Evolutionary conservation across 2,888 invertebrate genomes (phyloP).

Genomic region (Halocaridina rubra): DNA sequence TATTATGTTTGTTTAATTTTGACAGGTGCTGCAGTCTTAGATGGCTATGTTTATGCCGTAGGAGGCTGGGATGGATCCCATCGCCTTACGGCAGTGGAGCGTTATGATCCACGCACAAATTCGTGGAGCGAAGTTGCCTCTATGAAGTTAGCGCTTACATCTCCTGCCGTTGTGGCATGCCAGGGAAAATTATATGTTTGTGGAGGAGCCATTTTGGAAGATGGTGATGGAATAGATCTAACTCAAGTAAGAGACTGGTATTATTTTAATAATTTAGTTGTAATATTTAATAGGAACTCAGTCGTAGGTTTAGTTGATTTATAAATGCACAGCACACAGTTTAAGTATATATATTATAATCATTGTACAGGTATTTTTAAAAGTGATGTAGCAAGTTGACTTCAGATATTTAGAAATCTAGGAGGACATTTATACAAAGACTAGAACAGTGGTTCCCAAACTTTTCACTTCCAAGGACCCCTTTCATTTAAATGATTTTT

Average conservation of each 20-base stretch:
- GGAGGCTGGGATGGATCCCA: slow-evolving; percentile 71
- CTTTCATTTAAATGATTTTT: too few species aligned
- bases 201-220: slow-evolving; percentile 71
- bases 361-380: background rate
- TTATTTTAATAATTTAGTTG: too few species aligned
- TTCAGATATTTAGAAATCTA: too few species aligned
- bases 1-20: background rate
- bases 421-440: too few species aligned
- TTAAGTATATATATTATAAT: background rate
- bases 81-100: slow-evolving; percentile 70
- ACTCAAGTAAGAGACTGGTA: too few species aligned
- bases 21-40: slow-evolving; percentile 70
- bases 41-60: slow-evolving; percentile 71
- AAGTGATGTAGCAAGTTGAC: background rate
- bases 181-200: slow-evolving; percentile 66
- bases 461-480: too few species aligned
- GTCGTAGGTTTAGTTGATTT: too few species aligned
- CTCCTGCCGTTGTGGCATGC: slow-evolving; percentile 70
- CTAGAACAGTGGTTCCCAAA: too few species aligned
- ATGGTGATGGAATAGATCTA: slow-evolving; percentile 69
- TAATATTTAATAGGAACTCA: too few species aligned
- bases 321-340: too few species aligned
- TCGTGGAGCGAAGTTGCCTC: slow-evolving; percentile 70
- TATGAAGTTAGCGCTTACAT: slow-evolving; percentile 71
- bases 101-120: slow-evolving; percentile 70